Evolutionary conservation across 1,140 invertebrate genomes (phyloP).

Genomic region (Drosophila mayri): DNA sequence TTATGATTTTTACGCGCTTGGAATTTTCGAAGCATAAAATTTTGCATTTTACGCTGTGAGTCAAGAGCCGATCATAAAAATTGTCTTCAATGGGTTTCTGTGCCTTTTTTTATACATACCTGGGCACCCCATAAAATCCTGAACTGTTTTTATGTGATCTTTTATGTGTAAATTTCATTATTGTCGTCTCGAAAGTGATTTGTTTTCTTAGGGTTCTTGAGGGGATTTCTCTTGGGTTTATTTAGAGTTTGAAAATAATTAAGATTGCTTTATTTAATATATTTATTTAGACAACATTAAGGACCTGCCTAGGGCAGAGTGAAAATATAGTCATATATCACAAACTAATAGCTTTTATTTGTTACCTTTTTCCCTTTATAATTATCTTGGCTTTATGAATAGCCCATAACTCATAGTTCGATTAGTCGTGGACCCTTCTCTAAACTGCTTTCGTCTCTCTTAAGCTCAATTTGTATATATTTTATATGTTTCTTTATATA

Average conservation of each 20-base stretch:
- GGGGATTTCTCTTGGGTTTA: background rate
- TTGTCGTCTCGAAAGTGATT: constrained; percentile 11
- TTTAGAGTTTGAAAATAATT: background rate
- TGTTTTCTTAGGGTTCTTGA: background rate
- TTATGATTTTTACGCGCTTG: constrained; percentile 74
- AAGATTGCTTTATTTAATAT: background rate
- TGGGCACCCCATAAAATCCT: constrained; percentile 57
- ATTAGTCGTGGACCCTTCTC: constrained; percentile 16
- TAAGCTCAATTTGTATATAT: background rate
- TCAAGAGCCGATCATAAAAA: constrained; percentile 58
- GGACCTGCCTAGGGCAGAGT: background rate
- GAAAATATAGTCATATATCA: constrained; percentile 5
- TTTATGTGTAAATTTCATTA: constrained; percentile 41
- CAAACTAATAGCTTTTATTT: background rate
- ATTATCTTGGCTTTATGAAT: background rate
- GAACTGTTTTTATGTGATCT: constrained; percentile 68
- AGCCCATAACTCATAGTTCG: constrained; percentile 26
- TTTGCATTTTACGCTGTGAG: constrained; percentile 66
- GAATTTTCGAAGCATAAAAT: constrained; percentile 77
- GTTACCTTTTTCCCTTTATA: background rate
- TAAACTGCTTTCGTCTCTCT: constrained; percentile 7
- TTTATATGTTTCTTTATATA: background rate
- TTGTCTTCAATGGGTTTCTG: constrained; percentile 20
- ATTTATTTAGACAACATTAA: background rate
- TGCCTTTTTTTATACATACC: constrained; percentile 1